Base-by-base conservation (phyloP, 1,140 invertebrate genomes). In the Cyrtorhinus lividipennis region DNA sequence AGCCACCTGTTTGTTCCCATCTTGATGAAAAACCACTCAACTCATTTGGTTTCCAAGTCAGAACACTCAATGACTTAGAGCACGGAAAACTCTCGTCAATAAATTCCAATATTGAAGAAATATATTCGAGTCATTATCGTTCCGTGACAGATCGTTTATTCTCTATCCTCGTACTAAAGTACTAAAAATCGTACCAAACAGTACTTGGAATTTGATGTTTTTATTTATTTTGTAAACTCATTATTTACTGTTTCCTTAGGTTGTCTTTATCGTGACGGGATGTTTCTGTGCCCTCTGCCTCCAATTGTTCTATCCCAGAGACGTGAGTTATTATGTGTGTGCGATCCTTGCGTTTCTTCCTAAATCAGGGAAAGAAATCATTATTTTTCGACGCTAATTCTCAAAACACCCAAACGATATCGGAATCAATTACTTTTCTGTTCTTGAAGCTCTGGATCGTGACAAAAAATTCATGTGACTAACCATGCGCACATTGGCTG, bases 241-340 rank as follows among this genome's bases (percentile, higher is more conserved):
- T 38, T 38, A 38, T 38, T 38, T 38, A 44, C n/a, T 53, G 10
- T 53, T 53, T 53, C 18, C 20, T 13, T 53, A 53, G 48, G 48
- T 53, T 10, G 5, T 53, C 10, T 12, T 53, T 53, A 5, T 53
- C 48, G 48, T 53, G 48, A 15, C 48, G 5, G 48, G 48, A 12
- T 10, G 48, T 53, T 12, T 22, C 20, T 53, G 48, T 53, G 48
- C 48, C 5, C 48, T 53, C 12, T 53, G 48, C 20, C 8, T 53
- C 20, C 48, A 53, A 53, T 53, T 53, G 20, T 53, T 53, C 20
- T 53, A 53, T 53, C 48, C 10, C 5, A 53, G 48, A 53, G 48
- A 53, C 8, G 48, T 53, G 48, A 53, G 48, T 53, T 38, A 8
- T 20, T 10, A 53, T n/a, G n/a, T n/a, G 48, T 53, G 48, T 53